These are phyloP conservation scores for Lithobates pipiens DNA, from an alignment of 2,797 vertebrate genomes.

Conservation along the genomic window DNA sequence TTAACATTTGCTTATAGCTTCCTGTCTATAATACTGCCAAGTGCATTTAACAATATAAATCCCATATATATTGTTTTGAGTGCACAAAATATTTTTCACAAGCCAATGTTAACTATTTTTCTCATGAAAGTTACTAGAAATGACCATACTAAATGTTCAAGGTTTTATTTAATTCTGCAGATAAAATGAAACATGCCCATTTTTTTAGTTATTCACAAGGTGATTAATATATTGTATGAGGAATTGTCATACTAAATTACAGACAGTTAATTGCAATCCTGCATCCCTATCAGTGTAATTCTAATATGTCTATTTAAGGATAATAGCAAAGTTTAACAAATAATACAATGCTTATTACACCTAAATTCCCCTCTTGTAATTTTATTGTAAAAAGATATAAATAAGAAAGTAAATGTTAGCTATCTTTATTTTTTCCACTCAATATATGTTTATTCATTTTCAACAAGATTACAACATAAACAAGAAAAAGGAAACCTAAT, in stretches of 20 bases:
- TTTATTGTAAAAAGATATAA: background rate
- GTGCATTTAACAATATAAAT: no score
- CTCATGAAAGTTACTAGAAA: background rate
- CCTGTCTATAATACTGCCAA: no score
- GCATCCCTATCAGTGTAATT: background rate
- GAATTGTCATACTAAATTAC: constrained; percentile 32
- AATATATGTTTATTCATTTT: no score
- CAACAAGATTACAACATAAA: no score
- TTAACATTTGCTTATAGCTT: no score
- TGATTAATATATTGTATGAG: constrained; percentile 44
- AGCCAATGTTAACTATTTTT: background rate
- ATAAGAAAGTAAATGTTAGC: background rate
- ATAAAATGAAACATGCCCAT: constrained; percentile 13
- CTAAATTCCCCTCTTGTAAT: background rate
- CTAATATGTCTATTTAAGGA: constrained; percentile 16
- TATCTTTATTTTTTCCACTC: no score
- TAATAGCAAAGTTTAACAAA: background rate
- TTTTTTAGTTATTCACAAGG: constrained; percentile 42
- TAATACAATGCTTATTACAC: background rate
- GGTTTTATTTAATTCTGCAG: background rate
- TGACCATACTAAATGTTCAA: background rate
- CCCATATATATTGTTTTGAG: no score
- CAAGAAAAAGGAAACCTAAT: no score
- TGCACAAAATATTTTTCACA: no score
- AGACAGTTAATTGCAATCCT: constrained; percentile 26